These are phyloP conservation scores for Candidula unifasciata DNA, from an alignment of 2,888 invertebrate genomes.

Conservation along the genomic window DNA sequence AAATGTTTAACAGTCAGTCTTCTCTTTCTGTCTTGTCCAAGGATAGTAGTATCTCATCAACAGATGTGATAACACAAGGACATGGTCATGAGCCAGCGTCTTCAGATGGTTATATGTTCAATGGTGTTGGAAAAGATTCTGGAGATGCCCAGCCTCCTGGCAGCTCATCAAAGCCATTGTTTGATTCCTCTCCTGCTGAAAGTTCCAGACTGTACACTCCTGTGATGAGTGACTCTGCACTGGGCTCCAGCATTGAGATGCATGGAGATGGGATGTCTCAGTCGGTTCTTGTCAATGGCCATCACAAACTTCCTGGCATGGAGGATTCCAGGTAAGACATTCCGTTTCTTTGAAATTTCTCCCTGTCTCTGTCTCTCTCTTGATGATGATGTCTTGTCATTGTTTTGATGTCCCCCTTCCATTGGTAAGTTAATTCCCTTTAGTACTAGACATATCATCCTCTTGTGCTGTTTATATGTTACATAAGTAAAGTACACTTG, in stretches of 20 bases:
- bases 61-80: constrained; percentile 43
- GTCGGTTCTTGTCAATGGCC: constrained; percentile 49
- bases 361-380: too few relatives aligned
- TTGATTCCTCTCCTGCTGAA: constrained; percentile 36
- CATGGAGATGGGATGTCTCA: constrained; percentile 41
- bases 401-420: too few relatives aligned
- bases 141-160: constrained; percentile 19
- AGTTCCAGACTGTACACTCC: neutral
- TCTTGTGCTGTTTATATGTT: too few relatives aligned
- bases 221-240: constrained; percentile 48
- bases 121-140: constrained; percentile 42
- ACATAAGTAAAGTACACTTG: too few relatives aligned
- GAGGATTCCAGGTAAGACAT: constrained; percentile 52
- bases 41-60: constrained; percentile 28
- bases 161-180: constrained; percentile 28
- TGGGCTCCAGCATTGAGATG: constrained; percentile 49
- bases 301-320: constrained; percentile 37
- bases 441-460: too few relatives aligned
- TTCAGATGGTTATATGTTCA: constrained; percentile 33
- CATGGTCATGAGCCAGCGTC: constrained; percentile 45
- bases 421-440: too few relatives aligned
- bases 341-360: neutral
- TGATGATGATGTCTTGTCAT: neutral
- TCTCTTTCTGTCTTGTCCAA: constrained; percentile 26
- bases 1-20: constrained; percentile 3